Percentiles rank a stretch among this genome's conserved stretches.
Conservation (phyloP, 2,113 vertebrate species). For the Donacobius atricapilla region DNA sequence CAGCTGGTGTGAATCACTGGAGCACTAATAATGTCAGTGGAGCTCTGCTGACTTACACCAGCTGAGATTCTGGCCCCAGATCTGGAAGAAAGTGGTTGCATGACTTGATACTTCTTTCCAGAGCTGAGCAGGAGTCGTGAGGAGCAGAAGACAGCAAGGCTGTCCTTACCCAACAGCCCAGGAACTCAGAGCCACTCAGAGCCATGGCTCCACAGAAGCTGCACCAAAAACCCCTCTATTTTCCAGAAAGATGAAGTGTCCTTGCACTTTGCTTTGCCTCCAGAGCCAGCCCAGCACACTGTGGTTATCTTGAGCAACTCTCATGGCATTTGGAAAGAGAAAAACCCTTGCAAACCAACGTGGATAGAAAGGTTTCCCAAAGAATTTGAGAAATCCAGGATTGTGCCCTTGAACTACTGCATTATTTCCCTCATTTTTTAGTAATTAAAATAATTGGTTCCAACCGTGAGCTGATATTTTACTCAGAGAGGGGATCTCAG, state of each 20-base stretch:
- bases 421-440: background rate
- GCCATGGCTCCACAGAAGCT: background rate
- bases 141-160: constrained; percentile 13
- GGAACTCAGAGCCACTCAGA: background rate
- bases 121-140: background rate
- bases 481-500: background rate
- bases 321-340: background rate
- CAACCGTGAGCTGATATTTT: background rate
- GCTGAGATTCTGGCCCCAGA: constrained; percentile 32
- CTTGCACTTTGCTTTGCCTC: background rate
- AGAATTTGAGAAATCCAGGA: background rate
- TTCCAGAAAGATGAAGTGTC: background rate
- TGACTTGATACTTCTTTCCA: constrained; percentile 30
- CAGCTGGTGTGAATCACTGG: constrained; percentile 56
- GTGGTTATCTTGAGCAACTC: background rate
- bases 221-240: background rate
- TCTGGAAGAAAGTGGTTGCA: constrained; percentile 35
- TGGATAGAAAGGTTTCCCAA: background rate
- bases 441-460: background rate
- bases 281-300: background rate
- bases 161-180: background rate
- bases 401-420: background rate
- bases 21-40: constrained; percentile 47
- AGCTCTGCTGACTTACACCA: constrained; percentile 43
- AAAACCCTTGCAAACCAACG: background rate